Conservation (phyloP, 2,797 vertebrate species). For the Gorsachius magnificus region DNA sequence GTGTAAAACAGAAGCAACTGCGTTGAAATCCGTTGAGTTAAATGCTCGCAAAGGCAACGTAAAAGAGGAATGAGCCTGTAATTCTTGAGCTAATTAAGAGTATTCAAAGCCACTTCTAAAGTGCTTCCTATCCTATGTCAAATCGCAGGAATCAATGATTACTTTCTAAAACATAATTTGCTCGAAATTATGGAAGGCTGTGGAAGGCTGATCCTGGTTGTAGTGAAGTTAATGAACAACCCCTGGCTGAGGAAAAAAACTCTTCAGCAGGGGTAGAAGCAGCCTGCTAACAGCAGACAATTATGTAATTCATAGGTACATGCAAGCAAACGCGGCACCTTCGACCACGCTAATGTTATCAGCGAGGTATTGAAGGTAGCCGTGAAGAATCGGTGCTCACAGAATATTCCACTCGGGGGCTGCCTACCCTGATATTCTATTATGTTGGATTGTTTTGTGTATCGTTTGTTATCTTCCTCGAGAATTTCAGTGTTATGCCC, state of each 20-base stretch:
- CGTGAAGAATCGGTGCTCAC: neutral
- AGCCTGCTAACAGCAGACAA: neutral
- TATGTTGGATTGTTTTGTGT: neutral
- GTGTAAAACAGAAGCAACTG: slow-evolving; percentile 1
- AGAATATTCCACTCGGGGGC: neutral
- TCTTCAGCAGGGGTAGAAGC: neutral
- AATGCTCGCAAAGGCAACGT: neutral
- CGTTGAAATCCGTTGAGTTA: slow-evolving; percentile 7
- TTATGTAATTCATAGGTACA: slow-evolving; percentile 11
- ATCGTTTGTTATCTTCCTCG: neutral
- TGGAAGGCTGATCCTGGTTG: neutral
- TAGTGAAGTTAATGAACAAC: neutral
- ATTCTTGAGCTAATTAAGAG: slow-evolving; percentile 38
- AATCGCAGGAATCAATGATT: neutral
- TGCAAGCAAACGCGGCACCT: neutral
- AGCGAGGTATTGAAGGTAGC: neutral
- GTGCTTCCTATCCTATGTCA: neutral
- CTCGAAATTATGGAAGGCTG: neutral
- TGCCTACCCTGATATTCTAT: neutral
- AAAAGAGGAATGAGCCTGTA: neutral
- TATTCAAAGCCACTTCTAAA: neutral
- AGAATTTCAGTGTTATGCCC: neutral
- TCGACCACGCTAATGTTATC: neutral
- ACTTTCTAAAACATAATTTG: slow-evolving; percentile 4
- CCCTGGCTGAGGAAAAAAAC: neutral